phyloP scores from a whole-genome alignment of 2,888 invertebrate species.

The Aphrophora alni region DNA sequence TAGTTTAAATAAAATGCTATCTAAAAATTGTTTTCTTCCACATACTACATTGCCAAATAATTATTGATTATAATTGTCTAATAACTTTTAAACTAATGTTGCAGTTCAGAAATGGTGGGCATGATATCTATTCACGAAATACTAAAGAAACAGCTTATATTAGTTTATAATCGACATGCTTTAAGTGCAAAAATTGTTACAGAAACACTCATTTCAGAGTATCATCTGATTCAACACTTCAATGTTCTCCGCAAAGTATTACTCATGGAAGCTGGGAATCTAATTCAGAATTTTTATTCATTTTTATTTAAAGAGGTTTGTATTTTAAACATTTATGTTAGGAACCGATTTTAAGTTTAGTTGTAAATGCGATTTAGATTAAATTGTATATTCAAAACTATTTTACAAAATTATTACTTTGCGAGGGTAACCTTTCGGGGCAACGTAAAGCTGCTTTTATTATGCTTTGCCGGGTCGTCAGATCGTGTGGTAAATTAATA shows the following conservation, averaged over 20 bases:
- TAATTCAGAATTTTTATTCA: constrained; percentile 30
- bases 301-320: constrained; percentile 32
- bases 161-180: constrained; percentile 11
- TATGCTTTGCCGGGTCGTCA: too few species aligned
- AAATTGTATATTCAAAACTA: too few species aligned
- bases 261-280: constrained; percentile 27
- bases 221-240: constrained; percentile 20
- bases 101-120: constrained; percentile 13
- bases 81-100: neutral
- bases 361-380: too few species aligned
- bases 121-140: constrained; percentile 20
- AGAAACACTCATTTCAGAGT: constrained; percentile 7
- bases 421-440: too few species aligned
- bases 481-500: too few species aligned
- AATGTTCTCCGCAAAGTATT: constrained; percentile 22
- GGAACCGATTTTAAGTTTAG: neutral
- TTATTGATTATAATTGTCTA: too few species aligned
- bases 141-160: constrained; percentile 10
- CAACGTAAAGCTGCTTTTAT: too few species aligned
- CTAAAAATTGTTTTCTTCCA: too few species aligned
- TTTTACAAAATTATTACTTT: too few species aligned
- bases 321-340: neutral
- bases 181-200: constrained; percentile 16
- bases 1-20: too few species aligned
- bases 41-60: too few species aligned